Percentiles rank a stretch among this genome's conserved stretches.
Evolutionary conservation across 2,797 vertebrate species (phyloP).

Genomic region (Tachyglossus aculeatus): DNA sequence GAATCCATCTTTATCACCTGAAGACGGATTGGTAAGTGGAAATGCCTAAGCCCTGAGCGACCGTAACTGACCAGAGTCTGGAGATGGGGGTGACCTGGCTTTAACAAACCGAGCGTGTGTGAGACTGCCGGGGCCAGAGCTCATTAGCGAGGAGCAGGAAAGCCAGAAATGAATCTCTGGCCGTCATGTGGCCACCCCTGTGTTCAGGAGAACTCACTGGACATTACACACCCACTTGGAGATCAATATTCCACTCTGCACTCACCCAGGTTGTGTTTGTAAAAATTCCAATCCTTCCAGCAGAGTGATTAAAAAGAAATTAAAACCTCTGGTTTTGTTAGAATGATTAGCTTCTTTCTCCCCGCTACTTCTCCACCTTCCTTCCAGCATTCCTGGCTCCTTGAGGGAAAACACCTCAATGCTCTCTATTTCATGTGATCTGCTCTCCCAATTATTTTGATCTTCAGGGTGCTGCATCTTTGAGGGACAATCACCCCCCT

Average conservation of each 20-base stretch:
- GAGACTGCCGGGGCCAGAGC: constrained; percentile 67
- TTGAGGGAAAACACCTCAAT: too few relatives aligned
- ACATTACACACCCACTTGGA: constrained; percentile 10
- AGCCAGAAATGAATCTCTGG: constrained; percentile 57
- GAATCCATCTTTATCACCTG: constrained; percentile 75
- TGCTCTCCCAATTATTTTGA: too few relatives aligned
- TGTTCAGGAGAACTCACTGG: constrained; percentile 26
- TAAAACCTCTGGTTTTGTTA: neutral
- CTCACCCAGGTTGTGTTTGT: neutral
- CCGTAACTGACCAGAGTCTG: constrained; percentile 69
- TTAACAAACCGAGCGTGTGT: constrained; percentile 69
- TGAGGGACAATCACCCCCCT: too few relatives aligned
- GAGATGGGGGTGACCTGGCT: constrained; percentile 59
- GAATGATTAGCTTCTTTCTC: neutral
- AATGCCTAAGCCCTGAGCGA: constrained; percentile 74
- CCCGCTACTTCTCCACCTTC: neutral
- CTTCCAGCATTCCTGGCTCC: neutral
- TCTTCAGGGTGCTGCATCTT: too few relatives aligned
- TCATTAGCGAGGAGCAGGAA: constrained; percentile 54
- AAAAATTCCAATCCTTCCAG: neutral
- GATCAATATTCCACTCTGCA: constrained; percentile 1
- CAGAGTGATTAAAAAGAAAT: neutral
- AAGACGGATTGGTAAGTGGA: constrained; percentile 73
- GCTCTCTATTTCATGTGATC: too few relatives aligned
- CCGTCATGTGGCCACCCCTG: constrained; percentile 21